Conservation (phyloP, 2,888 invertebrate species). For the Phortica okadai region DNA sequence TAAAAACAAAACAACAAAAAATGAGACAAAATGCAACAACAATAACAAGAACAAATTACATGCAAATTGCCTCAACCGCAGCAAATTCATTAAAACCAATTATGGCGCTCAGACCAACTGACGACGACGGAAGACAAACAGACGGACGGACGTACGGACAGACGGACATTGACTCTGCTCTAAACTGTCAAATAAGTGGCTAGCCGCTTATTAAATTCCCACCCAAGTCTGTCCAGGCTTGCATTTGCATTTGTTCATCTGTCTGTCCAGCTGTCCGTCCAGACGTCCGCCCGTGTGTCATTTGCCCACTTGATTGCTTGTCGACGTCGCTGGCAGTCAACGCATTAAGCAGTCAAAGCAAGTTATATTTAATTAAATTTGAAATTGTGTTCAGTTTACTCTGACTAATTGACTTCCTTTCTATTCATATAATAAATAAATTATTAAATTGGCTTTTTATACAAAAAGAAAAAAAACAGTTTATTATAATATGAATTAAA, state of each 20-base stretch:
- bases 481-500: no score
- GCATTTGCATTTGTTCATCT: no score
- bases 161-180: not conserved
- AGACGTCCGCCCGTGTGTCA: no score
- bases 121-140: not conserved
- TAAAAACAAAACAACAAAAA: not conserved
- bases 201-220: not conserved
- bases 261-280: constrained; percentile 11
- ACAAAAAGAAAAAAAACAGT: no score
- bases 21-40: not conserved
- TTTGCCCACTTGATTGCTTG: constrained; percentile 26
- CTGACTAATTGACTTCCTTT: not conserved
- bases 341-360: constrained; percentile 14
- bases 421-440: not conserved
- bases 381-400: not conserved
- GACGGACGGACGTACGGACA: not conserved
- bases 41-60: constrained; percentile 55
- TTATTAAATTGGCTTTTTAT: no score
- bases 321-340: not conserved
- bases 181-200: constrained; percentile 14
- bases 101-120: constrained; percentile 47
- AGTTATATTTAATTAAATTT: constrained; percentile 22
- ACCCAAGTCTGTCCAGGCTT: not conserved
- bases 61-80: constrained; percentile 70
- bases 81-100: constrained; percentile 70